Percentiles rank a stretch among this genome's conserved stretches.
phyloP scores from a whole-genome alignment of 2,888 invertebrate species.

The Calameuta idolon region DNA sequence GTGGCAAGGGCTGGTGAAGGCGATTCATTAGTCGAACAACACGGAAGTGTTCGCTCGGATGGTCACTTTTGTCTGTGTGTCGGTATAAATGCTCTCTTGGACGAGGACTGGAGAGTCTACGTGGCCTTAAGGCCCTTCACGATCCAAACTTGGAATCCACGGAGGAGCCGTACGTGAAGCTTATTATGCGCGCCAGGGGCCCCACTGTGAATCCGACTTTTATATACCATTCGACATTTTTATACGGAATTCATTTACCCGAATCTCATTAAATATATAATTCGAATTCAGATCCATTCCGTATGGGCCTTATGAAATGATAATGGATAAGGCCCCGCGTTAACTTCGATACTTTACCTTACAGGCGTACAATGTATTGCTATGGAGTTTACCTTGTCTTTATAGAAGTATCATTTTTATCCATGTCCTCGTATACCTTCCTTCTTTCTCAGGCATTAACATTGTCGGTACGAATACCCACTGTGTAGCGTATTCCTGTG shows the following conservation, averaged over 20 bases:
- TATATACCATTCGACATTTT: background rate
- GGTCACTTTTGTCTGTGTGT: slow-evolving; percentile 40
- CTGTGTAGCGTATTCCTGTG: background rate
- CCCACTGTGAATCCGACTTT: slow-evolving; percentile 14
- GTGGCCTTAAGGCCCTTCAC: slow-evolving; percentile 21
- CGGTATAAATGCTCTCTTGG: slow-evolving; percentile 32
- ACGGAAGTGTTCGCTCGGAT: slow-evolving; percentile 57
- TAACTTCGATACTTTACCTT: background rate
- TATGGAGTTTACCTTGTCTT: background rate
- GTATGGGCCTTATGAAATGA: background rate
- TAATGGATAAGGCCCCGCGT: background rate
- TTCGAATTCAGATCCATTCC: background rate
- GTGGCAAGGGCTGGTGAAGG: slow-evolving; percentile 38
- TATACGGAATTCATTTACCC: background rate
- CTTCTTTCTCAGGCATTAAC: background rate
- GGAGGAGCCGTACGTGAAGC: slow-evolving; percentile 29
- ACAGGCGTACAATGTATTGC: background rate
- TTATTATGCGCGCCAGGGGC: slow-evolving; percentile 50
- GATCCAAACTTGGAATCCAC: slow-evolving; percentile 34
- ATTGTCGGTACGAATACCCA: background rate
- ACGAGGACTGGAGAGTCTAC: slow-evolving; percentile 27
- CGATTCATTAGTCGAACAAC: slow-evolving; percentile 67
- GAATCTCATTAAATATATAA: background rate
- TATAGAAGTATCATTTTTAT: background rate
- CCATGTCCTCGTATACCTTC: background rate